These are phyloP conservation scores for Pherbina coryleti DNA, from an alignment of 2,888 invertebrate species.

Conservation along the genomic window DNA sequence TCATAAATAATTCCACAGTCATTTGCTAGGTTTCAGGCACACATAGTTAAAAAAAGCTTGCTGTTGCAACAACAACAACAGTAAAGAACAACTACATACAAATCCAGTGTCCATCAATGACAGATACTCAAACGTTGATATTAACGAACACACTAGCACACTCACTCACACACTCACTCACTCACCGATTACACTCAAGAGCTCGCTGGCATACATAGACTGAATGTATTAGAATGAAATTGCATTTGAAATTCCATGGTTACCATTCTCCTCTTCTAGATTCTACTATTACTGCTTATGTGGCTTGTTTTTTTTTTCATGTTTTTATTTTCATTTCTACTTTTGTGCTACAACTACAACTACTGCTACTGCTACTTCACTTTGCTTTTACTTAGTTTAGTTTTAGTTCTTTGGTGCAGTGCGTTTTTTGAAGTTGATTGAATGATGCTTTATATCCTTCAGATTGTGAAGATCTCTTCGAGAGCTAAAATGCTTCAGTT, in stretches of 20 bases:
- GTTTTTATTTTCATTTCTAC: background rate
- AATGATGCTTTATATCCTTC: conserved; percentile 21
- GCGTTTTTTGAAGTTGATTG: conserved; percentile 14
- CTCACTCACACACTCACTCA: no score
- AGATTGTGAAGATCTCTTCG: background rate
- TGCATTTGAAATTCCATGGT: conserved; percentile 23
- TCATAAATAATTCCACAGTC: conserved; percentile 17
- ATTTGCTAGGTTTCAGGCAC: conserved; percentile 12
- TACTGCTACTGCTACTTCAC: background rate
- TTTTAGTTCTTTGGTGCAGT: background rate
- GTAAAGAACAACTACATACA: background rate
- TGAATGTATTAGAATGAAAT: background rate
- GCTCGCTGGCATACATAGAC: background rate
- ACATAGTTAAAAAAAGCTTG: background rate
- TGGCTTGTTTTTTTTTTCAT: background rate
- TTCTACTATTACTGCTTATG: background rate
- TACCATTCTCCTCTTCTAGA: background rate
- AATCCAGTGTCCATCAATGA: conserved; percentile 19
- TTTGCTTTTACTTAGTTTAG: no score
- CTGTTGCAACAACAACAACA: background rate
- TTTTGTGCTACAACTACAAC: background rate
- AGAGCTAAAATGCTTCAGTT: background rate
- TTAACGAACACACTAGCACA: no score
- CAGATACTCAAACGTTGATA: background rate
- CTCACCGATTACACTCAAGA: no score